These are phyloP conservation scores for Orcinus orca DNA, from an alignment of 2,113 vertebrate species.

Conservation along the genomic window DNA sequence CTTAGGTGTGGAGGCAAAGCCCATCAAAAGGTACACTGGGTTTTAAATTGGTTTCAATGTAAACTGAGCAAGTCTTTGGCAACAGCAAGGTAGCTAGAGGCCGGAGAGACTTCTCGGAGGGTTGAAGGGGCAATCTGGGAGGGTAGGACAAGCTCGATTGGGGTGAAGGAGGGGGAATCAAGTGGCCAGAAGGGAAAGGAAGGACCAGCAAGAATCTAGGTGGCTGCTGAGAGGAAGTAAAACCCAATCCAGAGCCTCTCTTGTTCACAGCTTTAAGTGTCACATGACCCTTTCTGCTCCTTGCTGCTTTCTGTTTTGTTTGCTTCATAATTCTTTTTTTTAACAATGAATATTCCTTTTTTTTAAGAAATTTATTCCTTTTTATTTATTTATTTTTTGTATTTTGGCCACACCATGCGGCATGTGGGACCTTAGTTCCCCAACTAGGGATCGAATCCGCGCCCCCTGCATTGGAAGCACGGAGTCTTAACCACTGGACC, in stretches of 20 bases:
- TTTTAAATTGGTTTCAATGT: not conserved
- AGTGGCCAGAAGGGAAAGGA: not conserved
- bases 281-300: not conserved
- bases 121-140: not conserved
- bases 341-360: too few species aligned
- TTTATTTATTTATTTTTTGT: too few species aligned
- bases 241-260: not conserved
- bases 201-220: not conserved
- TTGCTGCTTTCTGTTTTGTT: not conserved
- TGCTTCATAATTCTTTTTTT: too few species aligned
- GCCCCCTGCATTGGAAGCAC: too few species aligned
- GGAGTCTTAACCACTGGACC: too few species aligned
- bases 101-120: not conserved
- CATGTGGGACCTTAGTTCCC: too few species aligned
- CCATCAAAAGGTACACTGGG: not conserved
- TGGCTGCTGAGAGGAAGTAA: not conserved
- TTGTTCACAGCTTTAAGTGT: not conserved
- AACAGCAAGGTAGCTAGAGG: not conserved
- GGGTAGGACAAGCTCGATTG: too few species aligned
- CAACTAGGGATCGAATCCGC: too few species aligned
- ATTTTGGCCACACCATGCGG: too few species aligned
- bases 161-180: not conserved
- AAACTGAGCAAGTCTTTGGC: not conserved
- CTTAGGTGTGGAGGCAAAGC: not conserved
- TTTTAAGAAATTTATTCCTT: too few species aligned